Evolutionary conservation across 2,797 vertebrate genomes (phyloP).

Genomic region (Acanthurus leucopareius): DNA sequence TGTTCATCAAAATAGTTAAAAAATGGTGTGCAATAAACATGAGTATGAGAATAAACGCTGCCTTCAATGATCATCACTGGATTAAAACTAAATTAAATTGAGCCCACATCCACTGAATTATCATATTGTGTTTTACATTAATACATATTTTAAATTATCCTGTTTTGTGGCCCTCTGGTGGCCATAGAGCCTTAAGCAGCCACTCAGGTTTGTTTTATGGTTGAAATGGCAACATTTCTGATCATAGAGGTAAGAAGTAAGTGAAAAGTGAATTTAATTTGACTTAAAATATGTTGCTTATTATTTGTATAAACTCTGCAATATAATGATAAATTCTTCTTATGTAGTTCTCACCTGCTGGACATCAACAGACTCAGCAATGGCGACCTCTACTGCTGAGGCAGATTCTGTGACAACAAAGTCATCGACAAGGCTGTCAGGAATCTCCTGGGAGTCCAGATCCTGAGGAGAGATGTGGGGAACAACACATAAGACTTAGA

Average conservation of each 20-base stretch:
- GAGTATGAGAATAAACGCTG: background rate
- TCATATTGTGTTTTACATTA: too few species aligned
- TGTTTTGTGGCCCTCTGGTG: constrained; percentile 7
- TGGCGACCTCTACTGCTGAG: constrained; percentile 54
- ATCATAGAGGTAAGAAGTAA: too few species aligned
- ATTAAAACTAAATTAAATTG: background rate
- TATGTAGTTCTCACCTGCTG: constrained; percentile 60
- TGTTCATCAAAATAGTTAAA: background rate
- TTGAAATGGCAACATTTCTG: background rate
- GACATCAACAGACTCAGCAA: constrained; percentile 45
- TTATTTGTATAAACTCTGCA: background rate
- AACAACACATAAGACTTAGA: background rate
- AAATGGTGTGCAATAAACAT: background rate
- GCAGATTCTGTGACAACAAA: constrained; percentile 70
- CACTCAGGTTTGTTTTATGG: background rate
- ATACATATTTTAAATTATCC: background rate
- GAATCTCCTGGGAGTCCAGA: constrained; percentile 28
- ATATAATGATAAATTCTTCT: background rate
- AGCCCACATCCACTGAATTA: background rate
- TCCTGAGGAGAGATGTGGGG: constrained; percentile 12
- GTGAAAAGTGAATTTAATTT: background rate
- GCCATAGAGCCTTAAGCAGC: background rate
- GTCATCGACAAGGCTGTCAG: constrained; percentile 65
- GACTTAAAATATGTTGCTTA: background rate
- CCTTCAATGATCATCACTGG: background rate